These are phyloP conservation scores for Peromyscus eremicus DNA, from an alignment of 2,797 vertebrate species.

Conservation along the genomic window DNA sequence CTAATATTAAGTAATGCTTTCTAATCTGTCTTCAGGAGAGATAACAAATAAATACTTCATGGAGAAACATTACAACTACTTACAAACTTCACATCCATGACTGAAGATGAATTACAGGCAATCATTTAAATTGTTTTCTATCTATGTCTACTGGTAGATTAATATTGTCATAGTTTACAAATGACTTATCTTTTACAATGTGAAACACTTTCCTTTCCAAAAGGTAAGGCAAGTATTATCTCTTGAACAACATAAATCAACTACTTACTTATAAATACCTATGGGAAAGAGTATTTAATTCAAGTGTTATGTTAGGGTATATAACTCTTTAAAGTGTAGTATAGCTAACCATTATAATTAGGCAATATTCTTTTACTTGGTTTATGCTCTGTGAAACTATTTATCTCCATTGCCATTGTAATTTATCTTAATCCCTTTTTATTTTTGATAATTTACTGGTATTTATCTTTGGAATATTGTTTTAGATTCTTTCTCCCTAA, in stretches of 20 bases:
- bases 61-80: neutral
- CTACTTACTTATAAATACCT: constrained; percentile 22
- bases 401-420: neutral
- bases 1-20: neutral
- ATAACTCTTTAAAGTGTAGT: neutral
- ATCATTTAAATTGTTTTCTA: constrained; percentile 1
- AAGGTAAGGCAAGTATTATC: constrained; percentile 8
- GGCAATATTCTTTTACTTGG: constrained; percentile 30
- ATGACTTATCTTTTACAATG: neutral
- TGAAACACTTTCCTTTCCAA: neutral
- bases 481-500: neutral
- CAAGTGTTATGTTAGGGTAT: too few relatives aligned
- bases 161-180: constrained; percentile 17
- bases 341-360: constrained; percentile 42
- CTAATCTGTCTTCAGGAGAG: neutral
- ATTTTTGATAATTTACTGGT: neutral
- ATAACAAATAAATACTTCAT: neutral
- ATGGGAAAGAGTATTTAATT: neutral
- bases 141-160: constrained; percentile 15
- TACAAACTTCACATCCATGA: constrained; percentile 3
- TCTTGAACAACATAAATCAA: neutral
- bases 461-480: neutral
- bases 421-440: neutral
- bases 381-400: constrained; percentile 35
- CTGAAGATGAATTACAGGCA: neutral